phyloP scores from a whole-genome alignment of 2,113 vertebrate species.

The Zeus faber region DNA sequence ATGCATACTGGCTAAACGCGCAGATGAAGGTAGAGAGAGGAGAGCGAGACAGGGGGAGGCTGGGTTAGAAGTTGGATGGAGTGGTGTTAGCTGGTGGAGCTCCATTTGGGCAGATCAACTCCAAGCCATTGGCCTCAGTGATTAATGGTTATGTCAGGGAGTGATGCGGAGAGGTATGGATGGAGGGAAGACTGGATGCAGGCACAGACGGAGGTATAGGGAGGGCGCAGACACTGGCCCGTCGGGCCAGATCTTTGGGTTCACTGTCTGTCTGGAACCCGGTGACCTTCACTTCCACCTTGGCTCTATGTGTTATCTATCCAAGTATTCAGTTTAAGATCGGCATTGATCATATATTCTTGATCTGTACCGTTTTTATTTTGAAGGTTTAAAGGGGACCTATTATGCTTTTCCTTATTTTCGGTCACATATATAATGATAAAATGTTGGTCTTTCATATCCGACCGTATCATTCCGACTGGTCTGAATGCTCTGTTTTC shows the following conservation, averaged over 20 bases:
- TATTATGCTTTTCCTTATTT: too few relatives aligned
- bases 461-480: too few relatives aligned
- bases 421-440: too few relatives aligned
- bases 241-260: slow-evolving; percentile 19
- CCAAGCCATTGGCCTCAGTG: slow-evolving; percentile 66
- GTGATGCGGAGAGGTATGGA: slow-evolving; percentile 46
- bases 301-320: too few relatives aligned
- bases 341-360: too few relatives aligned
- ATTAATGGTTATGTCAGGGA: slow-evolving; percentile 66
- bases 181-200: slow-evolving; percentile 12
- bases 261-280: not conserved
- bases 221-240: slow-evolving; percentile 24
- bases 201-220: slow-evolving; percentile 5
- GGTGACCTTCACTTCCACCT: not conserved
- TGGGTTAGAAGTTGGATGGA: slow-evolving; percentile 34
- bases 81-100: slow-evolving; percentile 44
- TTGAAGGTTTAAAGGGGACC: too few relatives aligned
- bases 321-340: too few relatives aligned
- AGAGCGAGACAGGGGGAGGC: slow-evolving; percentile 8
- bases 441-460: too few relatives aligned
- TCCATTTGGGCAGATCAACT: slow-evolving; percentile 71
- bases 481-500: too few relatives aligned
- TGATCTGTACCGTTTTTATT: too few relatives aligned
- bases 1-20: slow-evolving; percentile 68
- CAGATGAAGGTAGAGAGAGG: slow-evolving; percentile 55